Evolutionary conservation across 2,888 invertebrate genomes (phyloP).

Genomic region (Hemithea aestivaria): DNA sequence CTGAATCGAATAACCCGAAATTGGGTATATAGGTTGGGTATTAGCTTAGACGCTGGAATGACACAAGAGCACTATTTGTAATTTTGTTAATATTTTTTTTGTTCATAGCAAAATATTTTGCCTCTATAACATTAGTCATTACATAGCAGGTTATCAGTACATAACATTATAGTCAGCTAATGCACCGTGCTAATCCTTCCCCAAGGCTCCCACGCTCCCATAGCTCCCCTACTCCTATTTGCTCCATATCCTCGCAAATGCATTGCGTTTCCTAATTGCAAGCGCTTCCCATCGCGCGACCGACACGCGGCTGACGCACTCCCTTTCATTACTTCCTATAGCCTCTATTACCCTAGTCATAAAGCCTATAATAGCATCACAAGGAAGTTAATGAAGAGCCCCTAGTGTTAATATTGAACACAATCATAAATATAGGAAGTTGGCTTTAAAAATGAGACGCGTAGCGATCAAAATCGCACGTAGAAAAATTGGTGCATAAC

Average conservation of each 20-base stretch:
- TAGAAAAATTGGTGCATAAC: constrained; percentile 7
- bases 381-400: constrained; percentile 22
- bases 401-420: constrained; percentile 16
- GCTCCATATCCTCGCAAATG: constrained; percentile 50
- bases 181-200: constrained; percentile 18
- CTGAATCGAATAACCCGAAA: too few relatives aligned
- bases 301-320: constrained; percentile 65
- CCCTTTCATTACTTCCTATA: constrained; percentile 23
- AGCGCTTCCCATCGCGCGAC: constrained; percentile 65
- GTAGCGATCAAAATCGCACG: constrained; percentile 5
- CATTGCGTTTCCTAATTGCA: constrained; percentile 73
- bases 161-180: constrained; percentile 16
- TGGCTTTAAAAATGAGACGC: too few relatives aligned
- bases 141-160: constrained; percentile 9
- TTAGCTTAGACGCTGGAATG: too few relatives aligned
- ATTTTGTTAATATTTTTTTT: too few relatives aligned
- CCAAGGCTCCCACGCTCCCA: constrained; percentile 19
- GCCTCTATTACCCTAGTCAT: constrained; percentile 17
- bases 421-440: not conserved
- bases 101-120: too few relatives aligned
- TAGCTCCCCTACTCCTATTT: constrained; percentile 33
- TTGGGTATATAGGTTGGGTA: too few relatives aligned
- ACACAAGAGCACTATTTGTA: too few relatives aligned
- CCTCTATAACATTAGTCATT: not conserved
- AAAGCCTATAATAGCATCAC: constrained; percentile 24